Evolutionary conservation across 2,113 vertebrate genomes (phyloP).

Genomic region (Lates calcarifer): DNA sequence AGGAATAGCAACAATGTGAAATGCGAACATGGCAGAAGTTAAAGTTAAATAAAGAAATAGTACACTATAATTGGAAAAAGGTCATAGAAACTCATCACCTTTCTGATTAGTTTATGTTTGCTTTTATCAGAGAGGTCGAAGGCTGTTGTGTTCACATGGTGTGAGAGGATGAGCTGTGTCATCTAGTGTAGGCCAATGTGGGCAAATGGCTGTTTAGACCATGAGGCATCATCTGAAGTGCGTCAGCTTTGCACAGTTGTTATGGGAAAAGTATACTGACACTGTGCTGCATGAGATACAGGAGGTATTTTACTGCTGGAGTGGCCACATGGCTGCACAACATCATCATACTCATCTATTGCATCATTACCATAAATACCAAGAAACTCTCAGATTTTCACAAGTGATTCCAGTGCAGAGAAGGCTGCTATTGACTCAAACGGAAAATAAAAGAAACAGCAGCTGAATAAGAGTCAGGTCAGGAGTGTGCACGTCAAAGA

Average conservation of each 20-base stretch:
- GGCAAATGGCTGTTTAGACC: not conserved
- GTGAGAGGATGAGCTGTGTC: not conserved
- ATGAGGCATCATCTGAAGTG: not conserved
- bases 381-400: no score
- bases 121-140: conserved; percentile 52
- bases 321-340: not conserved
- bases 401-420: no score
- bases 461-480: not conserved
- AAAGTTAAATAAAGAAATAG: conserved; percentile 21
- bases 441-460: not conserved
- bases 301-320: not conserved
- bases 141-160: conserved; percentile 61
- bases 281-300: not conserved
- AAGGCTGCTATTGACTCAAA: not conserved
- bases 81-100: conserved; percentile 30
- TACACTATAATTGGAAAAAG: conserved; percentile 2
- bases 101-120: conserved; percentile 43
- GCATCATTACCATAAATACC: no score
- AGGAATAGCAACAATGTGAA: conserved; percentile 51
- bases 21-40: conserved; percentile 19
- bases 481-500: no score
- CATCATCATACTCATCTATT: no score
- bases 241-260: not conserved
- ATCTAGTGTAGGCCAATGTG: not conserved
- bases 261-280: conserved; percentile 14